Conservation (phyloP, 2,113 vertebrate species). For the Oreotrochilus melanogaster region DNA sequence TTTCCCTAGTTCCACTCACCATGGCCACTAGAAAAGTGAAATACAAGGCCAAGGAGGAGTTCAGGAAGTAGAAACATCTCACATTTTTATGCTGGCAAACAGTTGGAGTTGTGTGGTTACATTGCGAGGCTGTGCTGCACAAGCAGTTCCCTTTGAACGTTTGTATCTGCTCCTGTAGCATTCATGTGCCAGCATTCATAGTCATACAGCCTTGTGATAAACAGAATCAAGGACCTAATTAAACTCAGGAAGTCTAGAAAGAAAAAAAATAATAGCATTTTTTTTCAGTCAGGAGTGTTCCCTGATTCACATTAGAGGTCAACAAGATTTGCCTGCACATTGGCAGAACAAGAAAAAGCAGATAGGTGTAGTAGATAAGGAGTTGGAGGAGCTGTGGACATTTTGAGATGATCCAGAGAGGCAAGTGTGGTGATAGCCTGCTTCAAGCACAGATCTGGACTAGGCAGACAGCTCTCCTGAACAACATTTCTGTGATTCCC, state of each 20-base stretch:
- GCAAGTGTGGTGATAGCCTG: background rate
- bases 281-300: background rate
- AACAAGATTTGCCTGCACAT: background rate
- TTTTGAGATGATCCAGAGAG: background rate
- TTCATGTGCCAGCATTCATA: background rate
- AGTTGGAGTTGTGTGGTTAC: background rate
- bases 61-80: background rate
- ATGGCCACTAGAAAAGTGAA: background rate
- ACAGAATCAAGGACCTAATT: background rate
- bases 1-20: background rate
- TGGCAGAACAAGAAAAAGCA: background rate
- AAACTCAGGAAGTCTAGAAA: background rate
- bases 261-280: background rate
- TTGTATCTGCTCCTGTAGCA: background rate
- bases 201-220: background rate
- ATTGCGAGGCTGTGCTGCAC: background rate
- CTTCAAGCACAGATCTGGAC: background rate
- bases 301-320: background rate
- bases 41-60: background rate
- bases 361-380: background rate
- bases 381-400: background rate
- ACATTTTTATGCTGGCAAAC: background rate
- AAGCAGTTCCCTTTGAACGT: background rate
- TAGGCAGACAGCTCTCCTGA: background rate
- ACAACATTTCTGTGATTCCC: background rate